Evolutionary conservation across 2,888 invertebrate genomes (phyloP).

Genomic region (Caenorhabditis virilis): DNA sequence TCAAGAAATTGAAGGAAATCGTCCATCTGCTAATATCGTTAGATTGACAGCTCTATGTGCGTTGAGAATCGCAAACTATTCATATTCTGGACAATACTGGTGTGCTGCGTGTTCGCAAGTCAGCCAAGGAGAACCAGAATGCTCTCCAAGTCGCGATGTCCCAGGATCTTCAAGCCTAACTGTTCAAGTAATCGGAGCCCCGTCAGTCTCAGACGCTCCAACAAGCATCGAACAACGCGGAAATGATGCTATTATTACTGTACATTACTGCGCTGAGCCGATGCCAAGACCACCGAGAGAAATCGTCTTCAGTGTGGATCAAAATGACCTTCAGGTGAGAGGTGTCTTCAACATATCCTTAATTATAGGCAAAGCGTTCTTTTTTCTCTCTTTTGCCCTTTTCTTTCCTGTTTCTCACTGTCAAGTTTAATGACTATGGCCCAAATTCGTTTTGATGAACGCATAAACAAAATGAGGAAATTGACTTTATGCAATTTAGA

Average conservation of each 20-base stretch:
- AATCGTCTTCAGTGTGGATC: constrained; percentile 63
- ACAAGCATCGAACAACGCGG: constrained; percentile 62
- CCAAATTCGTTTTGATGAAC: no score
- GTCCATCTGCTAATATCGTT: constrained; percentile 43
- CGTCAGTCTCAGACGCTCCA: constrained; percentile 61
- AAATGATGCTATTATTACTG: constrained; percentile 61
- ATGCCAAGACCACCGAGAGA: constrained; percentile 66
- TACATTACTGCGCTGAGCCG: constrained; percentile 67
- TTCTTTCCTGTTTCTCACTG: constrained; percentile 17
- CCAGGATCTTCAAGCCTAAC: constrained; percentile 58
- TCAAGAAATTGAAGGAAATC: constrained; percentile 41
- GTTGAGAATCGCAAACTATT: constrained; percentile 63
- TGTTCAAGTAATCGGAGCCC: constrained; percentile 66
- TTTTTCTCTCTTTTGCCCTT: constrained; percentile 5
- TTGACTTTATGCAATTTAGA: background rate
- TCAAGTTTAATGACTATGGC: background rate
- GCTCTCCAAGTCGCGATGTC: constrained; percentile 61
- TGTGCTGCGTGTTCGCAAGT: constrained; percentile 68
- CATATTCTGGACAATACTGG: constrained; percentile 67
- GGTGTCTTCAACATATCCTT: constrained; percentile 4
- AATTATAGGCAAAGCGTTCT: constrained; percentile 12
- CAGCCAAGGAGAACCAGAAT: constrained; percentile 66
- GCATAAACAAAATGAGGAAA: background rate
- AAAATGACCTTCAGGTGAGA: constrained; percentile 62
- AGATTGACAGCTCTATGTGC: constrained; percentile 58